These are phyloP conservation scores for Machimus atricapillus DNA, from an alignment of 2,888 invertebrate species.

Conservation along the genomic window DNA sequence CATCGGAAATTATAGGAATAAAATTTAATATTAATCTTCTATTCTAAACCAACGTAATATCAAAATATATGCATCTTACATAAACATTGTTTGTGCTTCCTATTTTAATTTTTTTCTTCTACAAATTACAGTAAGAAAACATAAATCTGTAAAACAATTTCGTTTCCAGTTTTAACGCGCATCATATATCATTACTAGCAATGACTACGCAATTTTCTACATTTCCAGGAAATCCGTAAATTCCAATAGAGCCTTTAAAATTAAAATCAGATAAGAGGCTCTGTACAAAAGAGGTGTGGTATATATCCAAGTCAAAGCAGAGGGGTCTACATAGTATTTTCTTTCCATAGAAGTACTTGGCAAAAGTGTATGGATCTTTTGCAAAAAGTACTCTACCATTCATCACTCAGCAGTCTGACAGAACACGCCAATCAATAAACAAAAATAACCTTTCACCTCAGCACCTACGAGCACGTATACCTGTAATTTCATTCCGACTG, in stretches of 20 bases:
- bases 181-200: background rate
- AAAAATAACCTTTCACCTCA: conserved; percentile 15
- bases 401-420: background rate
- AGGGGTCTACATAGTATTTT: background rate
- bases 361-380: background rate
- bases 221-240: background rate
- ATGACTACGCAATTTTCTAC: background rate
- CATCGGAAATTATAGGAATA: no score
- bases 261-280: background rate
- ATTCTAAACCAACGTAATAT: no score
- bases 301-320: background rate
- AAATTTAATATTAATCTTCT: no score
- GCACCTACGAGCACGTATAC: background rate
- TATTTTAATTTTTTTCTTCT: no score
- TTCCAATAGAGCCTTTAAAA: background rate
- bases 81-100: no score
- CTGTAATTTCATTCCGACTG: background rate
- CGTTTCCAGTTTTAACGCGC: background rate
- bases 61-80: no score
- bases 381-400: background rate
- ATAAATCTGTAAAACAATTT: background rate
- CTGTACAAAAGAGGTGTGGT: background rate
- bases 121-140: no score
- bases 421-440: conserved; percentile 20
- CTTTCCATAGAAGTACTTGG: background rate